Conservation (phyloP, 2,113 vertebrate genomes). For the Monopterus albus region DNA sequence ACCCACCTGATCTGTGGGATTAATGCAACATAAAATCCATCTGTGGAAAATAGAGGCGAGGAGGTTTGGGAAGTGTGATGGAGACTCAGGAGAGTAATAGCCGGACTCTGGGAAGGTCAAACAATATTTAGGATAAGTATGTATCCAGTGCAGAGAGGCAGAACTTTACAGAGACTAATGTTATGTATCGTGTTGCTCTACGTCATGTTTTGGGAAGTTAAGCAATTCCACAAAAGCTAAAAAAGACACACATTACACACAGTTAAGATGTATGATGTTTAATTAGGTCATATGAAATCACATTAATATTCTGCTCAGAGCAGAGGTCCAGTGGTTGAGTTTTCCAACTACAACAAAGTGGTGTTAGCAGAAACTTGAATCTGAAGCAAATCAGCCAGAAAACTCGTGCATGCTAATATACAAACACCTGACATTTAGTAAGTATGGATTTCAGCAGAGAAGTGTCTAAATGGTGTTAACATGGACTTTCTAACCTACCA, state of each 20-base stretch:
- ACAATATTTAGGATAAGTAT: constrained; percentile 78
- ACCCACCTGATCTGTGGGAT: constrained; percentile 86
- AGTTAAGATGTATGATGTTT: constrained; percentile 17
- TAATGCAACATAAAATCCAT: constrained; percentile 83
- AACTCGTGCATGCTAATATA: no score
- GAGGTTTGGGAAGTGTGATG: constrained; percentile 8
- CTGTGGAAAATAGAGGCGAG: constrained; percentile 49
- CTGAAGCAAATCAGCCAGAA: no score
- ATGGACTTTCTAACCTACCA: not conserved
- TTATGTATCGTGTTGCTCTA: not conserved
- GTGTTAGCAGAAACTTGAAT: constrained; percentile 12
- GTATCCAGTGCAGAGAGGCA: constrained; percentile 62
- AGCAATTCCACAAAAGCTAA: constrained; percentile 5
- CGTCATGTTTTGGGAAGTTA: constrained; percentile 10
- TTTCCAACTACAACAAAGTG: constrained; percentile 37
- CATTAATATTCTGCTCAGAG: constrained; percentile 47
- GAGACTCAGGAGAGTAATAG: constrained; percentile 76
- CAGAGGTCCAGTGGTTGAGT: not conserved
- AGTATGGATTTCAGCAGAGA: not conserved
- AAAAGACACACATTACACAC: not conserved
- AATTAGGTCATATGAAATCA: constrained; percentile 34
- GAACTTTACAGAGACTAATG: constrained; percentile 53
- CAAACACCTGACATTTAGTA: not conserved
- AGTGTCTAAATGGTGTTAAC: not conserved
- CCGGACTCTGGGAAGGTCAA: constrained; percentile 75